Evolutionary conservation across 1,140 invertebrate species (phyloP).

Genomic region (Drosophila pseudoananassae): DNA sequence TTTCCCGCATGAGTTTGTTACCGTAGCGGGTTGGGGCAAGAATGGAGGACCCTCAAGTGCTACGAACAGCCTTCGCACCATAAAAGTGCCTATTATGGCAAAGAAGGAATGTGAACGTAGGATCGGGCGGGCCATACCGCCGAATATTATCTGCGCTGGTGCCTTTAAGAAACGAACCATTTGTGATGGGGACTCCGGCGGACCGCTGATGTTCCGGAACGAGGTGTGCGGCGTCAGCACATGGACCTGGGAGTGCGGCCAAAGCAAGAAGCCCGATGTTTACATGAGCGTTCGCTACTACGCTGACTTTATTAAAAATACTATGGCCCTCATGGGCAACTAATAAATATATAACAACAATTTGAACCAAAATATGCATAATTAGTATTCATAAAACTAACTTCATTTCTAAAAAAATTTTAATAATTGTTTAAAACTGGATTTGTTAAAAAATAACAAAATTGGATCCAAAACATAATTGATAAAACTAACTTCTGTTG

Average conservation of each 20-base stretch:
- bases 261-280: slow-evolving; percentile 32
- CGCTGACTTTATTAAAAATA: slow-evolving; percentile 21
- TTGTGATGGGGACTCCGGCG: slow-evolving; percentile 55
- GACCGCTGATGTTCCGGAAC: slow-evolving; percentile 18
- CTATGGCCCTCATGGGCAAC: slow-evolving; percentile 15
- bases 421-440: no score
- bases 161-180: slow-evolving; percentile 17
- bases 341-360: not conserved
- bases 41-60: not conserved
- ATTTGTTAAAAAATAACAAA: no score
- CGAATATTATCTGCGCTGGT: slow-evolving; percentile 45
- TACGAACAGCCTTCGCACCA: not conserved
- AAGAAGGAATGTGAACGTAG: slow-evolving; percentile 1
- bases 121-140: slow-evolving; percentile 18
- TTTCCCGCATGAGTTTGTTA: not conserved
- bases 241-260: slow-evolving; percentile 44
- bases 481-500: no score
- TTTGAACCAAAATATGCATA: not conserved
- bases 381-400: no score
- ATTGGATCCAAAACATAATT: no score
- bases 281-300: slow-evolving; percentile 50
- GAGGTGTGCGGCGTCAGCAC: slow-evolving; percentile 45
- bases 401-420: no score
- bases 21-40: slow-evolving; percentile 38
- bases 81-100: slow-evolving; percentile 2